Evolutionary conservation across 2,888 invertebrate genomes (phyloP), one percentile per base, ranked within the genome.

Genomic region (Drosophila prostipennis): DNA sequence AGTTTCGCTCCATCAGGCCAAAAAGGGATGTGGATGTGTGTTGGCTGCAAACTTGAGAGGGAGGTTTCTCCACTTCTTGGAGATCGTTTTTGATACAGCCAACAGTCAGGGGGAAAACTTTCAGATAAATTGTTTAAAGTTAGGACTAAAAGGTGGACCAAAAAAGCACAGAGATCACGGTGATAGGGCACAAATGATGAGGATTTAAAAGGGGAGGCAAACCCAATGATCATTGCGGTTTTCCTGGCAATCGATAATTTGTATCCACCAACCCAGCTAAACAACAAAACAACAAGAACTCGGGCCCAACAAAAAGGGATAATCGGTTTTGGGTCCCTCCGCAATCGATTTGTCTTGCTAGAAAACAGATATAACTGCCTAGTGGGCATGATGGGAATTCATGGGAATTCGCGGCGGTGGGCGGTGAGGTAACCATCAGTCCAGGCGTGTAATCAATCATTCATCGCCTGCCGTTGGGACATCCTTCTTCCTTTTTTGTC

Each of bases 401-500:
- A 26, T 26, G 26, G 26, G 26, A 26, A 2, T 26, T 26, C 26
- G 26, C 26, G 14, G 26, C 29, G 29, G 46, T 46, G 46, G 14
- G 26, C 29, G 29, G 46, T 46, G 46, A 32, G 46, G n/a, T 26
- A 29, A 45, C 45, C 45, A 45, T 29, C 45, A 45, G n/a, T 8
- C 10, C 36, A 40, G 56, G 10, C 48, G 14, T 45, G 59, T 80
- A 84, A 87, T 81, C 87, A 81, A 87, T 81, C 80, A 84, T 81
- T 80, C 71, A 80, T 75, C n/a, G 43, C 29, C 43, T 14, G n/a
- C 26, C 26, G 26, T 26, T 26, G 6, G n/a, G 32, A 6, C 16
- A 52, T 11, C 45, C 51, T 32, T n/a, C 14, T 10, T 16, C 29
- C 40, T 13, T 0, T 19, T 8, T 19, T n/a, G n/a, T 56, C 37